A percentile compares a stretch with the other conserved stretches of the same genome.
Evolutionary conservation across 2,113 vertebrate species (phyloP).

Genomic region (Lucifuga dentata): DNA sequence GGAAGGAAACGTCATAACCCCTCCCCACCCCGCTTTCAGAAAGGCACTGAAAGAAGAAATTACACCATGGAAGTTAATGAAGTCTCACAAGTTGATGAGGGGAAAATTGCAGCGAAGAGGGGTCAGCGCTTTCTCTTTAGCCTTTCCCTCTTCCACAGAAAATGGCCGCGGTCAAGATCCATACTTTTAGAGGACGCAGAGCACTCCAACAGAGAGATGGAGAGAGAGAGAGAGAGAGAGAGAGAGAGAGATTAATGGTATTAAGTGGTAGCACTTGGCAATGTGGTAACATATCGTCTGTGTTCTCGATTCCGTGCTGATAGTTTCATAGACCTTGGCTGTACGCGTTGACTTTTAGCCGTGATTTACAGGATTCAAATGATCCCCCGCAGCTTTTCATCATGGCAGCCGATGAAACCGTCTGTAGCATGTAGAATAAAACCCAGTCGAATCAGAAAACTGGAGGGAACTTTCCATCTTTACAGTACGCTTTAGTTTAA

Average conservation of each 20-base stretch:
- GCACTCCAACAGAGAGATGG: constrained; percentile 65
- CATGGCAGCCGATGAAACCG: constrained; percentile 29
- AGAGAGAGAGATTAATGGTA: constrained; percentile 79
- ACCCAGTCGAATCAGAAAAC: constrained; percentile 43
- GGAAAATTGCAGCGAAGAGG: constrained; percentile 83
- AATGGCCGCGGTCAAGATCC: constrained; percentile 83
- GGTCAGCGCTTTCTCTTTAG: constrained; percentile 85
- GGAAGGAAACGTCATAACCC: constrained; percentile 47
- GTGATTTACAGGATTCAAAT: constrained; percentile 79
- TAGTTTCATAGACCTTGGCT: constrained; percentile 79
- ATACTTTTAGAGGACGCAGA: constrained; percentile 81
- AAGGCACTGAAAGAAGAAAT: constrained; percentile 77
- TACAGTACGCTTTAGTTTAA: constrained; percentile 59
- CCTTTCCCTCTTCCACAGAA: constrained; percentile 79
- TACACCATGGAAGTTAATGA: constrained; percentile 84
- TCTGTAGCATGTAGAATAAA: constrained; percentile 26
- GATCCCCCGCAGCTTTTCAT: constrained; percentile 65
- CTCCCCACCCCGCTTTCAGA: constrained; percentile 17
- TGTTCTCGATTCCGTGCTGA: constrained; percentile 72
- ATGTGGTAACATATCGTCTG: constrained; percentile 72
- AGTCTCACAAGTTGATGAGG: constrained; percentile 85
- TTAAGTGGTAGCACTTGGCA: constrained; percentile 82
- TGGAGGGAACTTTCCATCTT: too few species aligned
- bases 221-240: constrained; percentile 51
- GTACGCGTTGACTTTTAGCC: constrained; percentile 74